Conservation (phyloP, 2,797 vertebrate genomes). For the Chrosomus eos region DNA sequence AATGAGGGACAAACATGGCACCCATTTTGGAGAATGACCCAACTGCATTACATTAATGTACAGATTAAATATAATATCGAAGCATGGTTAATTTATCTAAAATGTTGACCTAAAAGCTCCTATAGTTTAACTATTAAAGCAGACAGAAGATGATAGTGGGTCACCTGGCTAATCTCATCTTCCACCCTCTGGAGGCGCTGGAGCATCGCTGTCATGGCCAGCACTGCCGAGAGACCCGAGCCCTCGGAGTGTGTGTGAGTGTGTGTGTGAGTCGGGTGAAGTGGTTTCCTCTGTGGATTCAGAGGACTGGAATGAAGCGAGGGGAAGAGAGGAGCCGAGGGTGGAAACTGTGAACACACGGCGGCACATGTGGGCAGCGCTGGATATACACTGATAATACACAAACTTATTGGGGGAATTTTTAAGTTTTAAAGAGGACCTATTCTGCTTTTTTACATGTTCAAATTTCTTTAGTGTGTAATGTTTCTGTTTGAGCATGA, state of each 20-base stretch:
- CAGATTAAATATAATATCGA: not conserved
- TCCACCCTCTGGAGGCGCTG: constrained; percentile 94
- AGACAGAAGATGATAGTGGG: constrained; percentile 34
- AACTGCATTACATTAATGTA: not conserved
- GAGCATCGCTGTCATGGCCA: constrained; percentile 88
- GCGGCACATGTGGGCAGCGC: constrained; percentile 67
- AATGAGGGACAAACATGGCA: not conserved
- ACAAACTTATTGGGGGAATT: not conserved
- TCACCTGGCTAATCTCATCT: constrained; percentile 94
- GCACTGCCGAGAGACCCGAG: constrained; percentile 79
- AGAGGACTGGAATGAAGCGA: constrained; percentile 72
- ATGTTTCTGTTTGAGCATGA: not conserved
- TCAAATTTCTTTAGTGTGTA: not conserved
- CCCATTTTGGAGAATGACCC: not conserved
- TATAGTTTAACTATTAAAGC: too few relatives aligned
- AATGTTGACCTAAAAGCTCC: too few relatives aligned
- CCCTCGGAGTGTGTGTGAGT: constrained; percentile 67
- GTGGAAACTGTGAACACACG: constrained; percentile 85
- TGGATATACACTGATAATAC: not conserved
- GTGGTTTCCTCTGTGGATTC: constrained; percentile 78
- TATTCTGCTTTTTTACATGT: not conserved
- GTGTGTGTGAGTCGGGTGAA: constrained; percentile 75
- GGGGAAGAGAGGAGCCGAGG: constrained; percentile 73
- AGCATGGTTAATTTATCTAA: not conserved
- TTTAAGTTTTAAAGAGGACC: not conserved